A percentile compares a stretch with the other conserved stretches of the same genome.
Evolutionary conservation across 2,113 vertebrate genomes (phyloP).

Genomic region (Lagenorhynchus albirostris): DNA sequence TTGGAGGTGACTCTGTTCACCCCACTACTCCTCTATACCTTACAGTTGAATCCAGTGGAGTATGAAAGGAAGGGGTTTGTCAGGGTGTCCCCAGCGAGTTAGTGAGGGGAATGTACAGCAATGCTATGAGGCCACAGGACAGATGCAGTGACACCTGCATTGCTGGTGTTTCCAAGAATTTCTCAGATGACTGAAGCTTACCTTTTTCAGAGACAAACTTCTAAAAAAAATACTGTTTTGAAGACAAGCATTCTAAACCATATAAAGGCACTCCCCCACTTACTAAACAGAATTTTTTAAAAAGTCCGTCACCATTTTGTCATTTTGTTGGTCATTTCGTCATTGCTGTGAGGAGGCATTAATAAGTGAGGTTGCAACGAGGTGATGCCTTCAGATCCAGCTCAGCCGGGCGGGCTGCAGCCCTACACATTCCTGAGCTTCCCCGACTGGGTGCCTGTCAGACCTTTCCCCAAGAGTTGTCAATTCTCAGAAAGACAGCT

Average conservation of each 20-base stretch:
- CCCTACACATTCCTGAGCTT: neutral
- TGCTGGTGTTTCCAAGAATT: rapidly evolving
- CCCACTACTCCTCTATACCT: neutral
- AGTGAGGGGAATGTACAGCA: rapidly evolving
- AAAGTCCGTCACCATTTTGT: rapidly evolving
- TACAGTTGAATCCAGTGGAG: rapidly evolving
- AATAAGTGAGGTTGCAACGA: rapidly evolving
- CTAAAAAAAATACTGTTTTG: neutral
- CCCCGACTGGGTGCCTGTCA: too few relatives aligned
- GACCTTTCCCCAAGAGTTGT: neutral
- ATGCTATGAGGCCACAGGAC: rapidly evolving
- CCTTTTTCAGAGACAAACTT: neutral
- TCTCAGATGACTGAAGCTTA: neutral
- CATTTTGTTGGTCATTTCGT: too few relatives aligned
- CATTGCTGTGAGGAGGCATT: rapidly evolving
- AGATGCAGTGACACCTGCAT: rapidly evolving
- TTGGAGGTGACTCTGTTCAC: neutral
- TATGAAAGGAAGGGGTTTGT: rapidly evolving
- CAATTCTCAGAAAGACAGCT: neutral
- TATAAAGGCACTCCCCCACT: too few relatives aligned
- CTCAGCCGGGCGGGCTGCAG: rapidly evolving
- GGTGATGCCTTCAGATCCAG: rapidly evolving
- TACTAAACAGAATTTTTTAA: neutral
- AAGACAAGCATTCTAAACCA: neutral
- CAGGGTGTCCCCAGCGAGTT: rapidly evolving